A percentile compares a stretch with the other conserved stretches of the same genome.
Conservation (phyloP, 1,140 invertebrate genomes). For the Elymnias hypermnestra region DNA sequence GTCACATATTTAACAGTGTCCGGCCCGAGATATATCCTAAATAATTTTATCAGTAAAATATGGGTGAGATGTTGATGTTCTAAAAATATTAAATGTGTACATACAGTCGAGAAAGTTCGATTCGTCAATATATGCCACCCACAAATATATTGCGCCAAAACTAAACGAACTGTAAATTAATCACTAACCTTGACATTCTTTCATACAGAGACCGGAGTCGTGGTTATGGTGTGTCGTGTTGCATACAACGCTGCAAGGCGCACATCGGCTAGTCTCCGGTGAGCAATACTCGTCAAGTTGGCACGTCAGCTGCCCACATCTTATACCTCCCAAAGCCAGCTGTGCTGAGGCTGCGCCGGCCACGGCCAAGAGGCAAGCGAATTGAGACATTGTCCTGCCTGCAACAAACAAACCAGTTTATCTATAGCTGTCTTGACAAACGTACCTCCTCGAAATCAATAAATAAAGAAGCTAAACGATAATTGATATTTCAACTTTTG, state of each 20-base stretch:
- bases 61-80: no score
- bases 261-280: slow-evolving; percentile 69
- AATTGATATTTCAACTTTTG: no score
- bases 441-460: slow-evolving; percentile 29
- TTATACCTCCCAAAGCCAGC: slow-evolving; percentile 57
- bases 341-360: slow-evolving; percentile 43
- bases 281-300: slow-evolving; percentile 76
- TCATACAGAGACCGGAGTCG: slow-evolving; percentile 66
- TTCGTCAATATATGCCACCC: no score
- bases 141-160: no score
- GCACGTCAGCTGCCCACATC: slow-evolving; percentile 72
- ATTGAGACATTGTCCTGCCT: slow-evolving; percentile 45
- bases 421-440: slow-evolving; percentile 29
- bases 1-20: no score
- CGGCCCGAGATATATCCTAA: no score
- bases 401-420: slow-evolving; percentile 3
- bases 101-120: no score
- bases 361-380: slow-evolving; percentile 45
- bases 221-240: slow-evolving; percentile 70
- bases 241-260: slow-evolving; percentile 69
- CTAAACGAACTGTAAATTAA: no score
- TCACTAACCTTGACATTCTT: slow-evolving; percentile 74
- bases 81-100: no score
- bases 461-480: neutral
- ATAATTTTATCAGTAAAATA: no score